Evolutionary conservation across 2,797 vertebrate species (phyloP), one percentile per base, ranked within the genome.

Genomic region (Adrianichthys oophorus): DNA sequence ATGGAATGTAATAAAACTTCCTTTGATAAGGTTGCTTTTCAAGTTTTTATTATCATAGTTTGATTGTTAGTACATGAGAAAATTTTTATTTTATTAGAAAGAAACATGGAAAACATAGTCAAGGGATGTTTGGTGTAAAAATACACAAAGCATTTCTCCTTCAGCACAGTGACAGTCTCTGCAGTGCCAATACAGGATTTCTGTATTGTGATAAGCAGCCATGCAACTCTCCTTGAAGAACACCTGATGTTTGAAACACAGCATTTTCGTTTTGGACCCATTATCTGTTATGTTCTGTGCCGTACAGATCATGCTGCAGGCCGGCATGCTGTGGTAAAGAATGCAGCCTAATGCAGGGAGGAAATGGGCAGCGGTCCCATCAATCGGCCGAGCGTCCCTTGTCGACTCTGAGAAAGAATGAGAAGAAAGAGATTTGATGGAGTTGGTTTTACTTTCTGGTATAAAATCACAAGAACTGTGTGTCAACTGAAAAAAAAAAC

Each of bases 361-460:
- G 17, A 52, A 66, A 51, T 1, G 26, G 56, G 45, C 56, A 41
- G 75, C 60, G 50, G 37, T 56, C 62, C 42, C n/a, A 40, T 88
- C 76, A 88, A 50, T 87, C 74, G 47, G 68, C 61, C 0, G 76
- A 83, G 72, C 55, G 75, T n/a, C 70, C 74, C 72, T 61, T 80
- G 48, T 82, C 82, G 1, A 72, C 73, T 64, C 86, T 88, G 55
- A 48, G 41, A 1, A 44, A 46, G 41, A 67, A 21, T 32, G 32
- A 53, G 24, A 46, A 6, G 18, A 26, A 18, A 23, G 26, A n/a
- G n/a, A 67, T 8, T 53, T 56, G 23, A 32, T 3, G 32, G 10
- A 32, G 32, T 32, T 32, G 8, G 32, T 2, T 32, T 32, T 32
- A 32, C 8, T 32, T 32, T 12, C 10, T 12, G 32, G 8, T 32